phyloP scores from a whole-genome alignment of 2,888 invertebrate species.

The Eupithecia insigniata region DNA sequence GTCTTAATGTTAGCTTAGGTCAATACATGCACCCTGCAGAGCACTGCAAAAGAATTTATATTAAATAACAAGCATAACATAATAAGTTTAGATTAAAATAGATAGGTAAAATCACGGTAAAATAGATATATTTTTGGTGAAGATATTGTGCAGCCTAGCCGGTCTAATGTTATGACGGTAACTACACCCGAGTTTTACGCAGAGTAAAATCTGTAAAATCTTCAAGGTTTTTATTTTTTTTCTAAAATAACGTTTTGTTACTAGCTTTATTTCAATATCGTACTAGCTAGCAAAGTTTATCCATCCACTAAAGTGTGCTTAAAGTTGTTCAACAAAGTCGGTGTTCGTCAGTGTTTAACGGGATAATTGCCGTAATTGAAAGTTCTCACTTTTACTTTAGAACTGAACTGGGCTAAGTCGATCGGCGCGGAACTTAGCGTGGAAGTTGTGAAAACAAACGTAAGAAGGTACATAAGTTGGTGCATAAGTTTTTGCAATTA shows the following conservation, averaged over 20 bases:
- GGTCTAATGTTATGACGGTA: neutral
- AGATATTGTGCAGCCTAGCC: neutral
- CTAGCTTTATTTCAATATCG: neutral
- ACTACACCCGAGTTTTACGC: neutral
- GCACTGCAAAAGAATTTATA: too few relatives aligned
- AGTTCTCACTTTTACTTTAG: conserved; percentile 35
- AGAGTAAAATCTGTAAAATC: neutral
- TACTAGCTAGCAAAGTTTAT: conserved; percentile 1
- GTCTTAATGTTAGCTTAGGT: too few relatives aligned
- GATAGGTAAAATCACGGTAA: too few relatives aligned
- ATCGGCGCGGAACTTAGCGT: conserved; percentile 21
- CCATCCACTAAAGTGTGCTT: conserved; percentile 6
- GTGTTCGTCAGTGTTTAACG: conserved; percentile 29
- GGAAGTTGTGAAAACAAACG: conserved; percentile 17
- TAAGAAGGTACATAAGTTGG: neutral
- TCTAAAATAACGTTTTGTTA: neutral
- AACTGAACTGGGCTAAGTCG: conserved; percentile 36
- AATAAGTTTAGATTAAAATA: too few relatives aligned
- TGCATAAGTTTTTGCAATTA: neutral
- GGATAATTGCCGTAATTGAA: conserved; percentile 40
- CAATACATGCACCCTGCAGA: too few relatives aligned
- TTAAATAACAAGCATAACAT: too few relatives aligned
- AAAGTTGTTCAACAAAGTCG: conserved; percentile 25
- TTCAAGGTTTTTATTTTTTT: neutral
- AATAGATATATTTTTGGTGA: neutral